Base-by-base conservation (phyloP, 1,140 invertebrate species). In the Ceratina japonica region DNA sequence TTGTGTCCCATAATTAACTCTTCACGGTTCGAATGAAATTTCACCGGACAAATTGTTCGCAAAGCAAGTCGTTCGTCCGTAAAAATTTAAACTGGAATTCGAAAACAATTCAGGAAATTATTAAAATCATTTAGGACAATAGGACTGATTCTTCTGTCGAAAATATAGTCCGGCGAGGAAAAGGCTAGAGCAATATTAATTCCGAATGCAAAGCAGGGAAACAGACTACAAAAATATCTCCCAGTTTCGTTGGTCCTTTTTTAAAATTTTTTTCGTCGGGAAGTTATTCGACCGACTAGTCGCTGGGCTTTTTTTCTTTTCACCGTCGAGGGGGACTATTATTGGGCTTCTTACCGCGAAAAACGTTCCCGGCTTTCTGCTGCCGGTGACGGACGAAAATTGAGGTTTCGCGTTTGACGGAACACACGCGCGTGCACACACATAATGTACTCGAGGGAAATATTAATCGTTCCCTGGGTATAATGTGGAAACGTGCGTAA, bases 381-480 rank as follows among this genome's bases (percentile, higher is more conserved):
- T 69, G 51, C 51, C 18, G 4, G 0, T 69, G 66, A 54, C 51
- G 18, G 66, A 54, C 24, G 51, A 52, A 54, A 69, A 69, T 69
- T 31, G 66, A n/a, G 51, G 24, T 69, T 69, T 69, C 66, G 8
- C 3, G 24, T 51, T 68, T 13, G 24, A 15, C 3, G 61, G 61
- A 37, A 63, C 15, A 31, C 27, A 31, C 27, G 27, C 27, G 27
- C 27, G 27, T 31, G 27, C 27, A 31, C 27, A 31, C 27, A 31
- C 27, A 31, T 31, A 31, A 31, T 4, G 27, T 31, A 31, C 27
- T 37, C 3, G 13, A 10, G 12, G 27, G 52, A 69, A 52, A 54
- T 69, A 69, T 69, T 69, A 69, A 69, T 69, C 66, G 66, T 54
- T 49, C 2, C 16, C 37, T 3, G 3, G 20, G 16, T 13, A 16